Evolutionary conservation across 2,888 invertebrate genomes (phyloP), one percentile per base, ranked within the genome.

Genomic region (Celastrina argiolus): DNA sequence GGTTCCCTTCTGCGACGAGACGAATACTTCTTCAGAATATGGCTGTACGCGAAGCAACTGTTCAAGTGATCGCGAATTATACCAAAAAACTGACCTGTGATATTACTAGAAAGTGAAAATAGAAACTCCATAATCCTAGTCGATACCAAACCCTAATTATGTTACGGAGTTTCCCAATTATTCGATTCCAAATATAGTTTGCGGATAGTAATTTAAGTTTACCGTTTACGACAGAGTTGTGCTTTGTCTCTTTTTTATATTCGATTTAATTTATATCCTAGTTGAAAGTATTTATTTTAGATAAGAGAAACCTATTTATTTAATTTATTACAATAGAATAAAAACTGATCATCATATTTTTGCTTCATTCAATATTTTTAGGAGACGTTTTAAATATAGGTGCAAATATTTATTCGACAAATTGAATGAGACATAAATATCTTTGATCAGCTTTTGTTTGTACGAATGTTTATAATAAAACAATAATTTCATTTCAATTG

Each of bases 1-100:
- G 96, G 96, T 71, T 95, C 95, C 68, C 92, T 98, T 65, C 92
- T 97, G 65, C 93, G 96, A 73, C 94, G 95, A 77, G 97, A 97
- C 83, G 98, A 98, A 89, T 98, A 98, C 92, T 98, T 98, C 95
- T 98, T 98, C 95, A 94, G 96, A 75, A 96, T 98, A 88, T 97
- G 96, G 96, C 95, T 95, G 85, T 95, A 96, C 79, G 96, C 96
- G 74, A 95, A 95, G 77, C 95, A 96, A 83, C 92, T 96, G 70
- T 96, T 96, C 87, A 95, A 96, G 88, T 96, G 93, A 76, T 74
- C 72, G 70, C 12, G 36, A 39, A 39, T 12, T 18, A 61, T 61
- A 61, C 61, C 61, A 61, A 61, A 61, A 61, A 61, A 61, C 61
- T 77, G 76, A 85, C 87, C 88, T 89, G 88, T 89, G 89, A 89